These are phyloP conservation scores for Halocaridina rubra DNA, from an alignment of 2,888 invertebrate genomes.

Conservation along the genomic window DNA sequence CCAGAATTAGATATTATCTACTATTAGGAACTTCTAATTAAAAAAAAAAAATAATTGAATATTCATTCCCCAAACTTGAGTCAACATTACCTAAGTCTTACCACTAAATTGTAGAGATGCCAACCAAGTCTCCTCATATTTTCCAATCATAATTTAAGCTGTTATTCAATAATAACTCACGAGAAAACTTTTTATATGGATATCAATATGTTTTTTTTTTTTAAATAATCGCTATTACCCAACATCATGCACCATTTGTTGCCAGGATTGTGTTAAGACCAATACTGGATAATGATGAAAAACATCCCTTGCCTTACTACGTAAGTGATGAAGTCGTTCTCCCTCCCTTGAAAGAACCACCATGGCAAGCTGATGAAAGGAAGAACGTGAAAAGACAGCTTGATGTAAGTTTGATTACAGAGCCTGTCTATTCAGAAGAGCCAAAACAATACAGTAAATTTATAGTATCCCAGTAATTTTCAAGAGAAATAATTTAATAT, in stretches of 20 bases:
- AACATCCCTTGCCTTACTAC: constrained; percentile 59
- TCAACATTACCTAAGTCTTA: too few species aligned
- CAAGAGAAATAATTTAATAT: too few species aligned
- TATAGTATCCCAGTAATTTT: too few species aligned
- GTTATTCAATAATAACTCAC: not conserved
- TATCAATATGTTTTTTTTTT: not conserved
- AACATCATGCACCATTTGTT: not conserved
- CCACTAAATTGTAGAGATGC: too few species aligned
- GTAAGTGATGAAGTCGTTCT: constrained; percentile 28
- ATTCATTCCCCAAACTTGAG: too few species aligned
- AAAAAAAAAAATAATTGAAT: too few species aligned
- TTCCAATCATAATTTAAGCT: not conserved
- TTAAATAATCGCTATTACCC: not conserved
- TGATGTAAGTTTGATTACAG: constrained; percentile 22
- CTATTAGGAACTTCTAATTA: too few species aligned
- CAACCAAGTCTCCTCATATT: too few species aligned
- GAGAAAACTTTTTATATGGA: not conserved
- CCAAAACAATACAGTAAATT: too few species aligned
- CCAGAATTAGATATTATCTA: too few species aligned
- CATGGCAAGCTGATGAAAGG: constrained; percentile 45
- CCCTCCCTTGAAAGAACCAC: constrained; percentile 28
- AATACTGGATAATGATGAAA: constrained; percentile 25
- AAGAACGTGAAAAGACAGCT: not conserved
- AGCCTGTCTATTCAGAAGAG: too few species aligned
- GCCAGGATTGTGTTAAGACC: constrained; percentile 45